A percentile compares a stretch with the other conserved stretches of the same genome.
phyloP scores from a whole-genome alignment of 2,888 invertebrate genomes.

The Odontomyia ornata region DNA sequence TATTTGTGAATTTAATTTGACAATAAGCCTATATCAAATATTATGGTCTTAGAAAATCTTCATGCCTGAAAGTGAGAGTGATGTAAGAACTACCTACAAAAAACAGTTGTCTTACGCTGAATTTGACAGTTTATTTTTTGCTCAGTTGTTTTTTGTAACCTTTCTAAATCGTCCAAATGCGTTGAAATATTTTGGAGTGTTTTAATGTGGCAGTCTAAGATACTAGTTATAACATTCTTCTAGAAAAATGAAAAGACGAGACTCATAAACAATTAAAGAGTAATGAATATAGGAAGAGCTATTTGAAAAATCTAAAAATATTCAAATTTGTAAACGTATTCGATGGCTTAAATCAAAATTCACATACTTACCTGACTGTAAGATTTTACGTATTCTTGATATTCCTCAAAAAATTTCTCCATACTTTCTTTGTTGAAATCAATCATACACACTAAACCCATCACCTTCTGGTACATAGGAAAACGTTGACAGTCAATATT shows the following conservation, averaged over 20 bases:
- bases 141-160: background rate
- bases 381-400: background rate
- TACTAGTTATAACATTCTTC: background rate
- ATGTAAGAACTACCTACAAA: no score
- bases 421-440: background rate
- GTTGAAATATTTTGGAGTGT: conserved; percentile 26
- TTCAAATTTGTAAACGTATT: no score
- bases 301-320: no score
- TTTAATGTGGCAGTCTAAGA: conserved; percentile 1
- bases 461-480: background rate
- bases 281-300: no score
- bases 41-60: no score
- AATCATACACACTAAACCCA: background rate
- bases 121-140: background rate
- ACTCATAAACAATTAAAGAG: no score
- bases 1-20: no score
- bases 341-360: no score
- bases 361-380: conserved; percentile 22
- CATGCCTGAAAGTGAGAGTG: no score
- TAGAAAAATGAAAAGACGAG: background rate
- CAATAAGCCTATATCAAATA: no score
- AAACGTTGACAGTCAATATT: background rate
- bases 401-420: conserved; percentile 22
- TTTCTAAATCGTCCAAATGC: conserved; percentile 4
- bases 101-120: no score